These are phyloP conservation scores for Scaptodrosophila latifasciaeformis DNA, from an alignment of 2,888 invertebrate genomes.

Conservation along the genomic window DNA sequence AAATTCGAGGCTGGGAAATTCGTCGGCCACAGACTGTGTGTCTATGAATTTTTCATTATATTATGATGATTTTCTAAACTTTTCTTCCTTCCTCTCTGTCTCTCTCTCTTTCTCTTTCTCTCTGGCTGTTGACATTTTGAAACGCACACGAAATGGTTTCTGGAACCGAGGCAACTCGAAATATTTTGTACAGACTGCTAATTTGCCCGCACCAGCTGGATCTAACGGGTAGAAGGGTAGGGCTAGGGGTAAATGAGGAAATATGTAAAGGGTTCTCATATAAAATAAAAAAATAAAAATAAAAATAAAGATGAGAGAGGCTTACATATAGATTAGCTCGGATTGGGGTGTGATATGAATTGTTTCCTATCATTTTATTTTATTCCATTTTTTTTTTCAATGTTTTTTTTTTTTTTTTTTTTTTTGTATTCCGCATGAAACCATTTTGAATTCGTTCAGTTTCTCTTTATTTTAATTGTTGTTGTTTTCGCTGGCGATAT, in stretches of 20 bases:
- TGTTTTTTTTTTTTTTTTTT: constrained; percentile 34
- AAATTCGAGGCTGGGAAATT: not conserved
- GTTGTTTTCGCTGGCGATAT: constrained; percentile 15
- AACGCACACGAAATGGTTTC: constrained; percentile 26
- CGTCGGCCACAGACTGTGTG: not conserved
- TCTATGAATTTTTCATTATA: not conserved
- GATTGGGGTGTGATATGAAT: constrained; percentile 4
- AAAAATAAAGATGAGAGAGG: too few species aligned
- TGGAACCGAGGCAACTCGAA: too few species aligned
- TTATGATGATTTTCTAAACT: not conserved
- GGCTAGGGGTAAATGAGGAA: too few species aligned
- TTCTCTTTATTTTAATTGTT: constrained; percentile 13
- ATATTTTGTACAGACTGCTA: constrained; percentile 16
- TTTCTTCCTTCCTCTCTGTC: too few species aligned
- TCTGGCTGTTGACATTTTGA: too few species aligned
- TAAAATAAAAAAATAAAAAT: too few species aligned
- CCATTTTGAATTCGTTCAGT: constrained; percentile 57
- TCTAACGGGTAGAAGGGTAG: not conserved
- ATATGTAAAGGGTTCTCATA: too few species aligned
- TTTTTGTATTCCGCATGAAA: constrained; percentile 36
- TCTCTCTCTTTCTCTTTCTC: too few species aligned
- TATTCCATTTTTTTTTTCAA: constrained; percentile 35
- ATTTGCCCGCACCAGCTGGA: constrained; percentile 11
- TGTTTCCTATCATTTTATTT: constrained; percentile 50
- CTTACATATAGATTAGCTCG: too few species aligned